A percentile compares a stretch with the other conserved stretches of the same genome.
Evolutionary conservation across 2,113 vertebrate species (phyloP).

Genomic region (Peucedramus taeniatus): DNA sequence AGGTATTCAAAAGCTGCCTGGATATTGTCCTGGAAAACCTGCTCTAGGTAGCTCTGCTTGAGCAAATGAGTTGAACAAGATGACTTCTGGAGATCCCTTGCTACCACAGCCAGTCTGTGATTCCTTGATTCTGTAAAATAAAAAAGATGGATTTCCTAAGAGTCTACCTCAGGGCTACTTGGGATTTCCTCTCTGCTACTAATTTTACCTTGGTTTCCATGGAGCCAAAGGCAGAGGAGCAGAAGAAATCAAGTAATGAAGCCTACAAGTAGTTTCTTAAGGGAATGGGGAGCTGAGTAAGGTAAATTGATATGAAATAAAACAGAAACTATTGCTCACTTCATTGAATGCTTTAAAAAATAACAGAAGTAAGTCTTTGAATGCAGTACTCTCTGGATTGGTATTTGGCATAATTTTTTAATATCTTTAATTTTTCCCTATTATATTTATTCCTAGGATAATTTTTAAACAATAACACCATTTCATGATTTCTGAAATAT

Average conservation of each 20-base stretch:
- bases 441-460: not conserved
- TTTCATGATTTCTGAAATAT: not conserved
- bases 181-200: constrained; percentile 49
- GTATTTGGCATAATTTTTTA: not conserved
- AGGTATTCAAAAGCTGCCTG: not conserved
- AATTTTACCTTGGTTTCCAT: constrained; percentile 69
- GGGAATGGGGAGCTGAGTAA: constrained; percentile 5
- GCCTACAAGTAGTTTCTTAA: constrained; percentile 42
- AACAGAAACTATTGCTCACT: not conserved
- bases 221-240: constrained; percentile 30
- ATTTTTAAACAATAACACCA: not conserved
- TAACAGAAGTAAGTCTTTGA: not conserved
- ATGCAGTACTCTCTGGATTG: not conserved
- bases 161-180: not conserved
- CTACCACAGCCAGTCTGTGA: not conserved
- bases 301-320: constrained; percentile 35
- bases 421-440: not conserved
- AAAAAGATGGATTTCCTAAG: not conserved
- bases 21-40: not conserved
- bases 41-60: not conserved
- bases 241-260: constrained; percentile 48
- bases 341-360: not conserved
- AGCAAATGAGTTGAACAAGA: not conserved
- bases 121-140: not conserved
- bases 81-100: not conserved